Base-by-base conservation (phyloP, 1,140 invertebrate genomes). In the Nomia melanderi region DNA sequence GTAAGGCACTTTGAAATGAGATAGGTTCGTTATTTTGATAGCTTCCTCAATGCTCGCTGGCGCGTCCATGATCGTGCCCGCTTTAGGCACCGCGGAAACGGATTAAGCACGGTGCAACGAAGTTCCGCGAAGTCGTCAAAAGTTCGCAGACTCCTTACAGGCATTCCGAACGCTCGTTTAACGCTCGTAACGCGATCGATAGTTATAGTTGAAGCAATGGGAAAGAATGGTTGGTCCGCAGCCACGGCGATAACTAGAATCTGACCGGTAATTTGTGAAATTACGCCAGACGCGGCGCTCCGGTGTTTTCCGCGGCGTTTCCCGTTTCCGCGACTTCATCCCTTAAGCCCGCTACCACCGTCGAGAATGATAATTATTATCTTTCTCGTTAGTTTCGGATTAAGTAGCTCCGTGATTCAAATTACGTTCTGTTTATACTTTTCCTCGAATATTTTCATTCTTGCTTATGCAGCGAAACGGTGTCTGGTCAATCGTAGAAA, bases 1-100 rank as follows among this genome's bases (percentile, higher is more conserved):
- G 72, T 88, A 86, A 89, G 82, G 72, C 71, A 79, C 82, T 74
- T 70, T 67, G 79, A 86, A 87, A 87, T 86, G 79, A 79, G 82
- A 82, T 81, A 71, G 82, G 77, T 86, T 89, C 86, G 83, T 89
- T 88, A 89, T 87, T 89, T 87, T 88, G 88, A 89, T 89, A 89
- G 87, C 84, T 65, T 80, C 73, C 82, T 77, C 72, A 67, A 77
- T 81, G 79, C 60, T 81, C 72, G 59, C 14, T 69, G 77, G 72
- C 76, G 70, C 80, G 71, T 82, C 57, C 44, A 79, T 12, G 59
- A 66, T 75, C 59, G 54, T 62, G 50, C 56, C n/a, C 53, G 47
- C 67, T 54, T 72, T 33, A 67, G 29, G 29, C 69, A 54, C 63
- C 23, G 8, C 47, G 63, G 39, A 47, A 25, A 70, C 44, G 31